Conservation (phyloP, 2,113 vertebrate genomes). For the Dendrocopos noguchii region DNA sequence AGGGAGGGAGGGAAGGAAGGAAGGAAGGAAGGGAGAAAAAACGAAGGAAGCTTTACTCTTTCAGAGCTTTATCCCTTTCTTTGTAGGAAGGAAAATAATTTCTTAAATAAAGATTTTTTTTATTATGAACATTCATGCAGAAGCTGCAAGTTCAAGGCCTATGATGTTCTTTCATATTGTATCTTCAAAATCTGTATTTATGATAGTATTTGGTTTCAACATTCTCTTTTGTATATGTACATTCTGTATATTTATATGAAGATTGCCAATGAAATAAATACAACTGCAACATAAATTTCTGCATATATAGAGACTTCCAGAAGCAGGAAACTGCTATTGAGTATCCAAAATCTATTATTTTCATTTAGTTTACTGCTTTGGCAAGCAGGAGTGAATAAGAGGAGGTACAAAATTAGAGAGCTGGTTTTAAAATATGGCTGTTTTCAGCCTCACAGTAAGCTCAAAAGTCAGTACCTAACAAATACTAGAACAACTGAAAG, state of each 20-base stretch:
- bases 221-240: not conserved
- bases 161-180: not conserved
- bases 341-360: not conserved
- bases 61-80: not conserved
- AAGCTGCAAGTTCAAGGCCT: not conserved
- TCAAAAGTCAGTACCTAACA: not conserved
- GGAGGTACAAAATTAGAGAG: not conserved
- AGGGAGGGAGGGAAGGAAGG: rapidly evolving
- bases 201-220: not conserved
- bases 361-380: not conserved
- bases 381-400: not conserved
- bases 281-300: not conserved
- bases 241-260: not conserved
- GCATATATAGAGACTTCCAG: not conserved
- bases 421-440: not conserved
- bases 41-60: not conserved
- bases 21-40: rapidly evolving
- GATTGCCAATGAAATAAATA: not conserved
- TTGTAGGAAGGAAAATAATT: not conserved
- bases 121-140: not conserved
- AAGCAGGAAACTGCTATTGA: not conserved
- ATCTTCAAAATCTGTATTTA: not conserved
- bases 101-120: not conserved
- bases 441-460: not conserved
- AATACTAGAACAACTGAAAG: not conserved